Evolutionary conservation across 2,113 vertebrate genomes (phyloP).

Genomic region (Cyprichromis sp.): DNA sequence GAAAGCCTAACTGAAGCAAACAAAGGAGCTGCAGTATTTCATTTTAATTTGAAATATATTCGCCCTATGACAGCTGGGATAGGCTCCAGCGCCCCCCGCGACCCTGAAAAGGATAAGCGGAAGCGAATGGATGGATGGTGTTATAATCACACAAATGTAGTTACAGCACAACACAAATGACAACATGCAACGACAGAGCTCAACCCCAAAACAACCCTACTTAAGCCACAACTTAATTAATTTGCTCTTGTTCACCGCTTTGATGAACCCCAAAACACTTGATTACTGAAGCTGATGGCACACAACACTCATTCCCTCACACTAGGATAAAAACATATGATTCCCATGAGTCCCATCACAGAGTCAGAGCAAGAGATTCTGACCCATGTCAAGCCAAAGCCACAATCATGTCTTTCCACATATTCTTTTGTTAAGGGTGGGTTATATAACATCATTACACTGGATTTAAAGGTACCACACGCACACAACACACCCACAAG

Average conservation of each 20-base stretch:
- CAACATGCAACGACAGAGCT: background rate
- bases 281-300: background rate
- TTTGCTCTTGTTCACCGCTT: background rate
- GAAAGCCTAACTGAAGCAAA: background rate
- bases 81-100: too few relatives aligned
- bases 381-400: background rate
- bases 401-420: background rate
- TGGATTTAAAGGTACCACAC: background rate
- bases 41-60: background rate
- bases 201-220: background rate
- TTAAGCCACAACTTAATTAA: background rate
- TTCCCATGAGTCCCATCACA: background rate
- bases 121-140: background rate
- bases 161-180: background rate
- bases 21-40: background rate
- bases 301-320: background rate
- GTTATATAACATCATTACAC: background rate
- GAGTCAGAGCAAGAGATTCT: background rate
- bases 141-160: background rate
- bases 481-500: background rate
- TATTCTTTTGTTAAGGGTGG: background rate
- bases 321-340: background rate
- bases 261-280: background rate
- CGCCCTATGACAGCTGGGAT: too few relatives aligned
- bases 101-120: too few relatives aligned